Evolutionary conservation across 2,113 vertebrate species (phyloP), one percentile per base, ranked within the genome.

Genomic region (Callipepla californica): DNA sequence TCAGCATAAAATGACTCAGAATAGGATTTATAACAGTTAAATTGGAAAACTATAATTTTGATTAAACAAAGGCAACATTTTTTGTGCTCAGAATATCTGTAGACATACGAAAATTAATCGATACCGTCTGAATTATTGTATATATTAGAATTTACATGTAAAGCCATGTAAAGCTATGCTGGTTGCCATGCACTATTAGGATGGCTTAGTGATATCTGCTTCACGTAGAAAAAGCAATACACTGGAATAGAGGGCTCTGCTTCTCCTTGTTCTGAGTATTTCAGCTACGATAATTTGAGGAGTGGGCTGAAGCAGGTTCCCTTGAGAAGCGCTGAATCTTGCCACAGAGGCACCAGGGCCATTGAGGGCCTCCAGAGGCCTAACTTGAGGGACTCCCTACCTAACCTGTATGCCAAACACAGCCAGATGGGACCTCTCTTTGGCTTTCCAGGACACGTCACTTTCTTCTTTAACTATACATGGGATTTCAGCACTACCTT

Each of bases 281-380:
- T 40, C 42, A 59, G 72, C 72, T 72, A 67, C 80, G 55, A 23
- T 63, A 53, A 91, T 62, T 69, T 66, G 61, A 83, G 17, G 42
- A 70, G 20, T 19, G 51, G 51, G 2, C 40, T 80, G 95, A 94
- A 83, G 57, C 42, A 47, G 44, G 4, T 11, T 65, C 89, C 92
- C 85, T 92, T 63, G 77, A 93, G 94, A 88, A 74, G 25, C 3
- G 0, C 72, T 0, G 0, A 66, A 92, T 78, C 51, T 92, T 84
- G 66, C 38, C 0, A 0, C 0, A 0, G 8, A 3, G 68, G 38
- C 93, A 75, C 55, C 0, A 0, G 90, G 90, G 87, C 73, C 72
- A 87, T 58, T 74, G 90, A 94, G 79, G 55, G 28, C 8, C 62
- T 91, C 88, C 2, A 1, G 72, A 70, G 84, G 70, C 51, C 51